Evolutionary conservation across 2,797 vertebrate genomes (phyloP), one percentile per base, ranked within the genome.

Genomic region (Myotis findleyi): DNA sequence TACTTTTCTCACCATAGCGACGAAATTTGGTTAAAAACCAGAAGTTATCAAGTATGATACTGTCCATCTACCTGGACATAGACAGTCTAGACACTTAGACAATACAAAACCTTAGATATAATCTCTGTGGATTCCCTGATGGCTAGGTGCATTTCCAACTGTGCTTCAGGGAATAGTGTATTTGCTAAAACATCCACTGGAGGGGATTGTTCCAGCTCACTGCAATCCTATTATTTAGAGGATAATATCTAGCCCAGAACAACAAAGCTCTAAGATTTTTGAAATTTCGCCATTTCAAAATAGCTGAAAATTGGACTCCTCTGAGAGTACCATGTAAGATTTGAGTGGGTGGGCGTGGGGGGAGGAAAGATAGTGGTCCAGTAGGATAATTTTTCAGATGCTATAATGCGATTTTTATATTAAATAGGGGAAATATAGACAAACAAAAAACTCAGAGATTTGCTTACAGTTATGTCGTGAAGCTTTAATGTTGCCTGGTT

Each of bases 181-280:
- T 87, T 95, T 95, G 21, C 41, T 44, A 66, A 82, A 62, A 89
- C 1, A 80, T 72, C n/a, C 91, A 21, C 64, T 81, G 13, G 75
- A 93, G 53, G 12, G 51, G 21, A 27, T 12, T 62, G 23, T 93
- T 97, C 88, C 93, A 69, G 17, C 30, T 97, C 64, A 69, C 77
- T 97, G 33, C 3, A 94, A 87, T 51, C 88, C 85, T 85, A 16
- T 86, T 96, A 89, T 66, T 96, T 80, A 83, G 84, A 94, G 69
- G 69, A 95, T 94, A 21, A 91, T 91, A 30, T 18, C 18, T 75
- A 97, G 21, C 83, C 80, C 64, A 95, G 38, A 27, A 69, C 36
- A 95, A 88, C n/a, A 97, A 97, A 97, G 68, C 53, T 96, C 57
- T 77, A 62, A 85, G 2, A 82, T 89, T 95, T 97, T 97, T 94